These are phyloP conservation scores for Achatina immaculata DNA, from an alignment of 1,140 invertebrate genomes.

Conservation along the genomic window DNA sequence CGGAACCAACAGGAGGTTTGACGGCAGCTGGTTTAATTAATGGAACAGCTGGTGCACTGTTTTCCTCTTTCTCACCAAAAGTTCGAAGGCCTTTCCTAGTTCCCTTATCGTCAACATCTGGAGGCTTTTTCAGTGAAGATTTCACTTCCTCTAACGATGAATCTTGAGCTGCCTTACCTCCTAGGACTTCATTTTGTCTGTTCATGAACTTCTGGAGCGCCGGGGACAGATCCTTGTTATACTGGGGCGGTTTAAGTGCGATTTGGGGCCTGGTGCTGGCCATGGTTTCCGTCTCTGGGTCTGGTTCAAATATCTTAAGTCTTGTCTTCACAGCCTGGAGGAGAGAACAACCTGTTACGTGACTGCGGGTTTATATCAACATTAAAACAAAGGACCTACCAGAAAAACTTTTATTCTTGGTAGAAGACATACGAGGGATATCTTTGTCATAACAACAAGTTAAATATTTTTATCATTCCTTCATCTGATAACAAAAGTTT, in stretches of 20 bases:
- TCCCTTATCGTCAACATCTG: neutral
- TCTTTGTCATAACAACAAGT: no score
- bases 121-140: neutral
- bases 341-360: neutral
- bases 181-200: neutral
- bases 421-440: no score
- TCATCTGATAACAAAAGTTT: no score
- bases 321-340: conserved; percentile 11
- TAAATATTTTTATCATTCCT: no score
- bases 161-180: neutral
- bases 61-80: neutral
- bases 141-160: neutral
- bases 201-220: conserved; percentile 9
- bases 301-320: conserved; percentile 5
- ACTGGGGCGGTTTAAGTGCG: neutral
- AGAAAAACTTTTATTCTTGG: no score
- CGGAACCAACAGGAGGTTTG: neutral
- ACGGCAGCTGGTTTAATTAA: neutral
- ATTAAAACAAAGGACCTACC: no score
- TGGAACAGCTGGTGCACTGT: neutral
- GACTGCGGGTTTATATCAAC: no score
- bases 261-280: neutral
- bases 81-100: neutral
- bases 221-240: neutral
- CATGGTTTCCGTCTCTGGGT: neutral